Base-by-base conservation (phyloP, 2,888 invertebrate genomes). In the Sepioteuthis lessoniana region DNA sequence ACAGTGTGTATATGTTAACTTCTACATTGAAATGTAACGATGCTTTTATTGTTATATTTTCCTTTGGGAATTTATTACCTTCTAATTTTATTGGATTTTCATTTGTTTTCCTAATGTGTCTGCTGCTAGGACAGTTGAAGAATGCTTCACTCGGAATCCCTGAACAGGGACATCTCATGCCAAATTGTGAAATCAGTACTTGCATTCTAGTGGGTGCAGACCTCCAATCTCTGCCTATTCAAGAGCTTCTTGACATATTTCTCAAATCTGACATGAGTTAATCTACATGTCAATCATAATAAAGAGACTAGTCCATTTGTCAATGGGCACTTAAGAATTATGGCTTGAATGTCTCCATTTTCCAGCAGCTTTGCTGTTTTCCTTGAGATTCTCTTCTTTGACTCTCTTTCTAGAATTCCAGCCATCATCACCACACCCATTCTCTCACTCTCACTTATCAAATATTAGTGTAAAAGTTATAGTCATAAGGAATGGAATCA, bases 121-220 rank as follows among this genome's bases (percentile, higher is more conserved):
- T 76, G 76, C 16, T 76, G 76, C 76, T 35, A 76, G 76, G n/a
- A 76, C 76, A 76, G 76, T 76, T n/a, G 76, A 13, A n/a, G 8
- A 76, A 76, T 1, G 35, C n/a, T 76, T 76, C n/a, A 76, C 19
- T 0, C 76, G 13, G n/a, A 76, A 76, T 76, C n/a, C 19, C 10
- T 16, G n/a, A 76, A 76, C 13, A 13, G 76, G n/a, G 35, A n/a
- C n/a, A 76, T 76, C n/a, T 76, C 7, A 76, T 76, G n/a, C 16
- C 76, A 76, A 76, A 76, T 76, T 76, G 76, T 76, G 76, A 76
- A 76, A 76, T 76, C 76, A 76, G n/a, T n/a, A 76, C 76, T 25
- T 76, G n/a, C 76, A 76, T n/a, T 76, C 76, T 13, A 16, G n/a
- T 76, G 76, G n/a, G 76, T 76, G 76, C n/a, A n/a, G 76, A 1